A percentile compares a stretch with the other conserved stretches of the same genome.
Conservation (phyloP, 2,797 vertebrate genomes). For the Phataginus tricuspis region DNA sequence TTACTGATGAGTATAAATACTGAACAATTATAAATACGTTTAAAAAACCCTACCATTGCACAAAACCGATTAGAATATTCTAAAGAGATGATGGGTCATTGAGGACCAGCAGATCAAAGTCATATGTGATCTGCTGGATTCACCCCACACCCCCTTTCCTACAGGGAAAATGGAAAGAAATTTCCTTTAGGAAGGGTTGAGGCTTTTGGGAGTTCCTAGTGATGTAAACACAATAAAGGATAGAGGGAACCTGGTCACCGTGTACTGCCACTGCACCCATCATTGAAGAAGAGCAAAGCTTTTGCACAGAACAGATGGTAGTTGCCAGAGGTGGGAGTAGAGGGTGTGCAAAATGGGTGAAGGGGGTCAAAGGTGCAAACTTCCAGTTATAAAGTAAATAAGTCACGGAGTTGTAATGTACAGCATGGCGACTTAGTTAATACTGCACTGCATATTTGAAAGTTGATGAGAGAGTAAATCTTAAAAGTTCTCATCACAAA, state of each 20-base stretch:
- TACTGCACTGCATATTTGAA: background rate
- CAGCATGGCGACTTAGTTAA: background rate
- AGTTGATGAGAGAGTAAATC: background rate
- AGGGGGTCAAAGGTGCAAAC: background rate
- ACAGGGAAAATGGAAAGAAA: background rate
- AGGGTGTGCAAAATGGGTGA: background rate
- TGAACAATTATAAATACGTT: background rate
- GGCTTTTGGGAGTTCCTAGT: background rate
- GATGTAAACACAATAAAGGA: background rate
- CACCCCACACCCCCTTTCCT: background rate
- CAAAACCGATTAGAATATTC: background rate
- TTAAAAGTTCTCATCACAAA: background rate
- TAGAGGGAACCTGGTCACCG: background rate
- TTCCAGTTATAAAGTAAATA: background rate
- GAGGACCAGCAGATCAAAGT: background rate
- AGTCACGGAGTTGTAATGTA: fast-evolving
- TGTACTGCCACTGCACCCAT: background rate
- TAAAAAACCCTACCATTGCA: background rate
- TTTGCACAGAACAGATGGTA: too few relatives aligned
- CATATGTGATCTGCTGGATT: background rate
- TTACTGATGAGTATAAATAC: background rate
- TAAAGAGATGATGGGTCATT: background rate
- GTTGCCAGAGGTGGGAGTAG: background rate
- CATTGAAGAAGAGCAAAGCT: background rate
- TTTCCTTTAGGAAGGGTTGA: background rate